A percentile compares a stretch with the other conserved stretches of the same genome.
Evolutionary conservation across 1,140 invertebrate species (phyloP).

Genomic region (Marisa cornuarietis): DNA sequence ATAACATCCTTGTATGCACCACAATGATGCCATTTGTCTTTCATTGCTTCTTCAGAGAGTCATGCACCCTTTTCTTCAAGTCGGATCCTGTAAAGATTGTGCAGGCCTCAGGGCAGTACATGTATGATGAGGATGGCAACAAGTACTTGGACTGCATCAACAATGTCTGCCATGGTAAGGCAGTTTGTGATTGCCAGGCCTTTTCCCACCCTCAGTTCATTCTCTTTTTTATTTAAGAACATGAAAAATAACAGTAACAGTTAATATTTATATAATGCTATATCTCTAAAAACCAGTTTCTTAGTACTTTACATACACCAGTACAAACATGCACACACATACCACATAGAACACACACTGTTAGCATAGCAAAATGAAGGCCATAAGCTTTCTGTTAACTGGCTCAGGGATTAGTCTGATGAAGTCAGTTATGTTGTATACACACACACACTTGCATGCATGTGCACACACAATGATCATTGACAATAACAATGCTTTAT

Average conservation of each 20-base stretch:
- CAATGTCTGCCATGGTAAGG: constrained; percentile 94
- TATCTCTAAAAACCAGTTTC: not conserved
- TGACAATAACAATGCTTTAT: too few species aligned
- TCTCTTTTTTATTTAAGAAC: not conserved
- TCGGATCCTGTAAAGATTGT: constrained; percentile 93
- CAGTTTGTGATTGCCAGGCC: not conserved
- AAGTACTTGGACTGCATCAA: constrained; percentile 97
- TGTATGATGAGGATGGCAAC: constrained; percentile 92
- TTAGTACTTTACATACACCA: not conserved
- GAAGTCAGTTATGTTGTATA: not conserved
- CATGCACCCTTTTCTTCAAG: constrained; percentile 94
- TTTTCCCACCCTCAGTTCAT: not conserved
- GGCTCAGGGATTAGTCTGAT: too few species aligned
- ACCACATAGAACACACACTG: not conserved
- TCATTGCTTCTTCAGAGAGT: constrained; percentile 72
- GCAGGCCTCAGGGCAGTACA: constrained; percentile 89
- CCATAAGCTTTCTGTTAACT: too few species aligned
- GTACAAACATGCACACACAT: too few species aligned
- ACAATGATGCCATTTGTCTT: not conserved
- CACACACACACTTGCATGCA: not conserved
- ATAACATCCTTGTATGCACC: not conserved
- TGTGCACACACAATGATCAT: not conserved
- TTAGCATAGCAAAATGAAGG: too few species aligned
- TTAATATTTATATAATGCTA: not conserved
- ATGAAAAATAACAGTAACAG: not conserved